Base-by-base conservation (phyloP, 1,140 invertebrate species). In the Macrobrachium rosenbergii region DNA sequence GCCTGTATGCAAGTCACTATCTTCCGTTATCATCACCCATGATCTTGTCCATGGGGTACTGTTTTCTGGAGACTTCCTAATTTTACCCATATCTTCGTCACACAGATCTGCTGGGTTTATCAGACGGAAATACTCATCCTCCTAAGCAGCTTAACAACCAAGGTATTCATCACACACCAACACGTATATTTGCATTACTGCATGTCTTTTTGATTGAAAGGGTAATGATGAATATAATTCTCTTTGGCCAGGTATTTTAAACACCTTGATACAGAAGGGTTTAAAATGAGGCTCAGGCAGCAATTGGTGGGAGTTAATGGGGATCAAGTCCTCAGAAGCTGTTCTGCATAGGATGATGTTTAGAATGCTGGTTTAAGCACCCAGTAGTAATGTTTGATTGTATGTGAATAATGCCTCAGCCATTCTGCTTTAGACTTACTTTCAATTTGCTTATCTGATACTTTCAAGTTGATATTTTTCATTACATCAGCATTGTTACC, bases 51-150 rank as follows among this genome's bases (percentile, higher is more conserved):
- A 52, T 52, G 52, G 23, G 73, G 75, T 19, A 21, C 45, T 77
- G 45, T 58, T 77, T 45, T 58, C 37, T 77, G 75, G 45, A 58
- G 45, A 77, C 43, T 43, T 81, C 79, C 45, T 67, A 69, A 45
- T 67, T 45, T 67, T 63, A 60, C 63, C 62, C 62, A 81, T 81
- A 63, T 81, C 79, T 81, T 63, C 79, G 63, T 63, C 79, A 64
- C 79, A 81, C 79, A 81, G 79, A 81, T 81, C 62, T 81, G 45
- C 79, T 81, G 79, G 79, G 62, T 81, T 81, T 81, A 60, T 81
- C 79, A 64, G 62, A 67, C 79, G 62, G 64, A 37, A 81, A 64
- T 81, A 81, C 60, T 81, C 60, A 81, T 60, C 79, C 63, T 45
- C 63, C 79, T 45, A 81, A 52, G 62, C 79, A 81, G 43, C 79